These are phyloP conservation scores for Telmatherina bonti DNA, from an alignment of 2,797 vertebrate genomes.

Conservation along the genomic window DNA sequence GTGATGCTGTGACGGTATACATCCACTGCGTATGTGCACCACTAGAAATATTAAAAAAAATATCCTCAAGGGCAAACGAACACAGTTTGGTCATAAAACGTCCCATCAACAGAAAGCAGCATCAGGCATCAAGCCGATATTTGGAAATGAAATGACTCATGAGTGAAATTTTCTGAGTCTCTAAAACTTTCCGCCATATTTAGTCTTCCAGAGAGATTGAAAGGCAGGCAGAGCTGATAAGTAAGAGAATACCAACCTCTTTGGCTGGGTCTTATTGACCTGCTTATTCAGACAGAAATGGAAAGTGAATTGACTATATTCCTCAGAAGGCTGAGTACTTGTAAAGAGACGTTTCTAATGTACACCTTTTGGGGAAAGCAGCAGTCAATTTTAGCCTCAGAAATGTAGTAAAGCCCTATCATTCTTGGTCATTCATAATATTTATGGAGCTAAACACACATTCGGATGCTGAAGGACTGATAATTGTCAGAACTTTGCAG, in stretches of 20 bases:
- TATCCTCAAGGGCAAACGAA: conserved; percentile 47
- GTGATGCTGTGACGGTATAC: conserved; percentile 19
- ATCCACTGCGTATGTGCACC: conserved; percentile 23
- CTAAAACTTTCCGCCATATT: conserved; percentile 6
- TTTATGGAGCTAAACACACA: too few relatives aligned
- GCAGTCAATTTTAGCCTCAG: conserved; percentile 18
- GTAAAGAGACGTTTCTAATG: conserved; percentile 30
- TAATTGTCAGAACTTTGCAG: not conserved
- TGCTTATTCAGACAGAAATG: conserved; percentile 30
- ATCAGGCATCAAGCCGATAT: conserved; percentile 10
- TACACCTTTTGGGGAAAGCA: conserved; percentile 2
- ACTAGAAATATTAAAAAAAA: conserved; percentile 37
- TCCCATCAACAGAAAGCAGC: conserved; percentile 45
- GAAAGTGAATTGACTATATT: conserved; percentile 21
- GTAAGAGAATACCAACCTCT: conserved; percentile 13
- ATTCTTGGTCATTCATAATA: not conserved
- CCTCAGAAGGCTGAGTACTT: conserved; percentile 30
- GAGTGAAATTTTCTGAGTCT: conserved; percentile 24
- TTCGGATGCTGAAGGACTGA: not conserved
- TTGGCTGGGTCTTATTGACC: conserved; percentile 35
- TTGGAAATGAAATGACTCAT: conserved; percentile 32
- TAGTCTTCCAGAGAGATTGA: conserved; percentile 22
- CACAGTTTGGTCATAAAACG: conserved; percentile 17
- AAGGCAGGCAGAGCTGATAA: conserved; percentile 21
- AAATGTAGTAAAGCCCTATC: not conserved